Conservation (phyloP, 1,140 invertebrate genomes). For the Fragariocoptes setiger region DNA sequence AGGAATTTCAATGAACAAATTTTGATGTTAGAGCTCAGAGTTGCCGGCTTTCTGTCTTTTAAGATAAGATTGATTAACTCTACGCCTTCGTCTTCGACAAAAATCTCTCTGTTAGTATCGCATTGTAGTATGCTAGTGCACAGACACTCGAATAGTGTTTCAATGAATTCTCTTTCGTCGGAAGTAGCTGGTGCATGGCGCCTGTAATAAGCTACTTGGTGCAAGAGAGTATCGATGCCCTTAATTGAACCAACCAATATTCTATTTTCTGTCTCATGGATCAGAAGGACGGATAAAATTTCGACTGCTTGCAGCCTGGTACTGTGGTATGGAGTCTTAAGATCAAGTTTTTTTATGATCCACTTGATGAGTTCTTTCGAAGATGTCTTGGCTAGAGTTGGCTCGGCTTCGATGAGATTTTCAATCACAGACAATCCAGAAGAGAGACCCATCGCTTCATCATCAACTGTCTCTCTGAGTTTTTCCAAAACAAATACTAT, state of each 20-base stretch:
- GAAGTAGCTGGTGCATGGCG: slow-evolving; percentile 54
- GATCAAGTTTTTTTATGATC: slow-evolving; percentile 46
- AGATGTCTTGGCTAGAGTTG: slow-evolving; percentile 45
- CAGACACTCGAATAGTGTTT: slow-evolving; percentile 81
- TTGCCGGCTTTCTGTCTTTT: slow-evolving; percentile 52
- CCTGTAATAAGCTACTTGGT: slow-evolving; percentile 73
- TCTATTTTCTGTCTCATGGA: slow-evolving; percentile 38
- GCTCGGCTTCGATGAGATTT: slow-evolving; percentile 37
- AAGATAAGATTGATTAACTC: slow-evolving; percentile 77
- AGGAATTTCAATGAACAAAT: slow-evolving; percentile 87
- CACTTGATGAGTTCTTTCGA: slow-evolving; percentile 51
- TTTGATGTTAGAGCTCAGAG: slow-evolving; percentile 24
- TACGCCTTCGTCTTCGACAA: slow-evolving; percentile 69
- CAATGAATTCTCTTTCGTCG: slow-evolving; percentile 94
- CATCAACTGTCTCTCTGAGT: slow-evolving; percentile 66
- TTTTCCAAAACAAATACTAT: slow-evolving; percentile 70
- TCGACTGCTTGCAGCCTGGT: slow-evolving; percentile 90
- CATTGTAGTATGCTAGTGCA: slow-evolving; percentile 61
- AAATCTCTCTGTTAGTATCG: slow-evolving; percentile 52
- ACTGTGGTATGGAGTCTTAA: slow-evolving; percentile 27
- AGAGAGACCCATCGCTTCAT: slow-evolving; percentile 82
- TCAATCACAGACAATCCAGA: slow-evolving; percentile 39
- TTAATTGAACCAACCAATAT: slow-evolving; percentile 56
- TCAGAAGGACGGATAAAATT: slow-evolving; percentile 73
- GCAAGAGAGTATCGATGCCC: slow-evolving; percentile 78